Conservation (phyloP, 1,140 invertebrate genomes). For the Ectropis grisescens region DNA sequence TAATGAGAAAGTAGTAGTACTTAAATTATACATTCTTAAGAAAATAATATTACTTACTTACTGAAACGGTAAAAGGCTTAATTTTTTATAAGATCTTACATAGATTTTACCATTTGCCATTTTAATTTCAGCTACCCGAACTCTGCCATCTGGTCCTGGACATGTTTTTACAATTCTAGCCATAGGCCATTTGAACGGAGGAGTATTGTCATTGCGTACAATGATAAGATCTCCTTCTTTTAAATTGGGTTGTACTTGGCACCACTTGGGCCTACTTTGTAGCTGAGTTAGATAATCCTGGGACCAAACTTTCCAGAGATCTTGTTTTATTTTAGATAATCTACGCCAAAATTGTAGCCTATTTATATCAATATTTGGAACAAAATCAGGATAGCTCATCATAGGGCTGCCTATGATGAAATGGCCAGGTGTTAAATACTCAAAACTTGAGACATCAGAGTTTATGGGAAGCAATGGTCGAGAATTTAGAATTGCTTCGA, state of each 20-base stretch:
- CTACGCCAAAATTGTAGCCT: constrained; percentile 13
- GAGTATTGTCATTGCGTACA: constrained; percentile 5
- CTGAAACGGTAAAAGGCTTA: too few relatives aligned
- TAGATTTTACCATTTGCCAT: too few relatives aligned
- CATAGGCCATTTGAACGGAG: constrained; percentile 15
- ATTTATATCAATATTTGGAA: too few relatives aligned
- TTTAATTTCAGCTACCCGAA: constrained; percentile 7
- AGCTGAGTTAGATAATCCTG: constrained; percentile 15
- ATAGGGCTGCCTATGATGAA: constrained; percentile 1
- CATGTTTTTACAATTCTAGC: constrained; percentile 10
- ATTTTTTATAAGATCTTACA: too few relatives aligned
- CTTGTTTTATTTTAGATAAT: constrained; percentile 14
- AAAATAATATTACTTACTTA: too few relatives aligned
- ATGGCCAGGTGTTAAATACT: constrained; percentile 4
- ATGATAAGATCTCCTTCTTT: constrained; percentile 16
- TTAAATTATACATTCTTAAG: too few relatives aligned
- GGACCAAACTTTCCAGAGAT: constrained; percentile 16
- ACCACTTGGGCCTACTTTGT: constrained; percentile 17
- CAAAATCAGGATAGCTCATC: not conserved
- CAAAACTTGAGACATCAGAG: too few relatives aligned
- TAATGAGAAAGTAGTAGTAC: too few relatives aligned
- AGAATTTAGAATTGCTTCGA: constrained; percentile 15
- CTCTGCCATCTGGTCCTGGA: constrained; percentile 8
- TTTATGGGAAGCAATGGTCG: not conserved
- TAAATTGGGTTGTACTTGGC: constrained; percentile 8